Base-by-base conservation (phyloP, 2,113 vertebrate species). In the Gracilinanus agilis region DNA sequence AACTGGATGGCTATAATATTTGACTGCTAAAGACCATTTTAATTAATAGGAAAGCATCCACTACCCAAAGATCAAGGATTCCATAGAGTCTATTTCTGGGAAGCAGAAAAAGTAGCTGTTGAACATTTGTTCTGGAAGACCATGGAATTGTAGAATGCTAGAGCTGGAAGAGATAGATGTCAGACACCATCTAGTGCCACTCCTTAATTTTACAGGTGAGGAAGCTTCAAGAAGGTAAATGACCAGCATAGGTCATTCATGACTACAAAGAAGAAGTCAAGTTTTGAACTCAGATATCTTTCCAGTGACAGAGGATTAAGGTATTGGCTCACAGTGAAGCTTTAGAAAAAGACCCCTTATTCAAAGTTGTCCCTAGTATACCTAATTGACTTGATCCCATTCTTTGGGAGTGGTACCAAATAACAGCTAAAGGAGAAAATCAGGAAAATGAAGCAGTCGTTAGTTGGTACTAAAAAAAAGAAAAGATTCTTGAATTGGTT, bases 21-120 rank as follows among this genome's bases (percentile, higher is more conserved):
- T 8, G 24, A 93, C 89, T 55, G 24, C 25, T 3, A 90, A 55
- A 89, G 61, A 92, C 44, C n/a, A 40, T 83, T 91, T 95, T 93
- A 12, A 67, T 9, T 54, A 91, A 58, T 34, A 89, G 75, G 53
- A 55, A 93, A 54, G 40, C 24, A 93, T 54, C 40, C 75, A 94
- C 13, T 29, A 75, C 27, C 44, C 19, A 89, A 96, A 91, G 49
- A 12, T 53, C 44, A 13, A 56, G 89, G 89, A 90, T 58, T 55
- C 56, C n/a, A n/a, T n/a, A 75, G 7, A 24, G 21, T 83, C 67
- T 83, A 83, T 83, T 83, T 83, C 16, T 23, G 34, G 19, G 61
- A n/a, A 23, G n/a, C 67, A 83, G n/a, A 34, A 83, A 83, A 83
- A 6, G 67, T n/a, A 83, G 6, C 19, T 83, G 7, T 83, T 83